These are phyloP conservation scores for Chrysomela aeneicollis DNA, from an alignment of 2,888 invertebrate species.

Conservation along the genomic window DNA sequence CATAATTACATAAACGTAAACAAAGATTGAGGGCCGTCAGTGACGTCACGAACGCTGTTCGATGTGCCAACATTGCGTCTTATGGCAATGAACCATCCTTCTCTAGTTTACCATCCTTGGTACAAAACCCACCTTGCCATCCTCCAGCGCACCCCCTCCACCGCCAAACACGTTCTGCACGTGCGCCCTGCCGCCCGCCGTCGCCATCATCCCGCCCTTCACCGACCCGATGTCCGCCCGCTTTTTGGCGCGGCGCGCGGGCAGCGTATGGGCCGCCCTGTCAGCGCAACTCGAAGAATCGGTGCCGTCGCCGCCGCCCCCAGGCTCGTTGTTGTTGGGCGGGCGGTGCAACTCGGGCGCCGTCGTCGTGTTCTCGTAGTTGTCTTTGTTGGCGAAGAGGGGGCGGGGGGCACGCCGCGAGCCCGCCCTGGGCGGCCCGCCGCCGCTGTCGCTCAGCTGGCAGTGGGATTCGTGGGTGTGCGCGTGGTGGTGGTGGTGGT, in stretches of 20 bases:
- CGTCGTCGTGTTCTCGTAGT: constrained; percentile 66
- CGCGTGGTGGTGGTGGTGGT: constrained; percentile 58
- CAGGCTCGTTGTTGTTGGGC: constrained; percentile 59
- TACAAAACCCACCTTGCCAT: constrained; percentile 24
- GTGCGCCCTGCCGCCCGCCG: constrained; percentile 55
- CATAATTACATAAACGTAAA: no score
- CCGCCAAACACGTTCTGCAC: constrained; percentile 61
- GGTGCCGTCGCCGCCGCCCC: constrained; percentile 55
- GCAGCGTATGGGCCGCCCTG: constrained; percentile 65
- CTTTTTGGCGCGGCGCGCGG: constrained; percentile 67
- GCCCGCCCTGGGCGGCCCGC: constrained; percentile 21
- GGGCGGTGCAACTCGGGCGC: constrained; percentile 58
- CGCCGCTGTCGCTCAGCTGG: constrained; percentile 56
- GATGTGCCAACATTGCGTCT: no score
- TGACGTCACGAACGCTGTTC: no score
- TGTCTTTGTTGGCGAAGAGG: constrained; percentile 60
- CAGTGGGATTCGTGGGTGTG: constrained; percentile 61
- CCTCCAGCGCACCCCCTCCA: constrained; percentile 48
- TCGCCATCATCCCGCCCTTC: constrained; percentile 54
- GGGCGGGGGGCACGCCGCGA: constrained; percentile 52
- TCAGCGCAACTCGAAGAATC: constrained; percentile 62
- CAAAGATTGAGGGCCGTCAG: no score
- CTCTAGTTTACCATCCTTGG: no score
- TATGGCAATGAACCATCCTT: no score
- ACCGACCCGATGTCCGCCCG: constrained; percentile 62